phyloP scores from a whole-genome alignment of 2,797 vertebrate genomes.

The Ceyx erithaca region DNA sequence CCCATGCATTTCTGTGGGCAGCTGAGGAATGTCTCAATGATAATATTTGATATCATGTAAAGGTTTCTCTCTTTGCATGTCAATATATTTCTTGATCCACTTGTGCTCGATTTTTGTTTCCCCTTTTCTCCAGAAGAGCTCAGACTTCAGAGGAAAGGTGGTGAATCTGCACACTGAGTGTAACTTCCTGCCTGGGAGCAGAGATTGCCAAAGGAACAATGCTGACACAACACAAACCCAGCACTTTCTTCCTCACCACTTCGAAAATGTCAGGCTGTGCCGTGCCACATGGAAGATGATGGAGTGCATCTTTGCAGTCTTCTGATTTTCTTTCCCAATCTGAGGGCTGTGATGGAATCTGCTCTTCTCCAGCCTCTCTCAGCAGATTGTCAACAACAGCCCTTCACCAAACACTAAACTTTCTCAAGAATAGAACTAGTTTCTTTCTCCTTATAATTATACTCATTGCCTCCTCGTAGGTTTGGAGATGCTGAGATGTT shows the following conservation, averaged over 20 bases:
- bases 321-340: neutral
- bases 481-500: neutral
- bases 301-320: neutral
- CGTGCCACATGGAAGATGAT: neutral
- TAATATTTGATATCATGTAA: fast-evolving
- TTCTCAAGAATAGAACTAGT: neutral
- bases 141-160: slow-evolving; percentile 33
- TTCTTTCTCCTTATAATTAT: neutral
- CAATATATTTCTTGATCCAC: neutral
- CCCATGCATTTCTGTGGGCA: neutral
- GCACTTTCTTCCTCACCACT: neutral
- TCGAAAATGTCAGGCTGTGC: neutral
- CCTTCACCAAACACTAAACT: neutral
- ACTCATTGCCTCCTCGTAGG: fast-evolving
- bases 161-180: neutral
- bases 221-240: slow-evolving; percentile 32
- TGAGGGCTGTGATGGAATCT: neutral
- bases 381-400: neutral
- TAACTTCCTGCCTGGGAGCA: slow-evolving; percentile 43
- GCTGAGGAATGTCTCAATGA: neutral
- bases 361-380: neutral
- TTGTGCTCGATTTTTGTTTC: slow-evolving; percentile 1
- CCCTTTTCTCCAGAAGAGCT: slow-evolving; percentile 37
- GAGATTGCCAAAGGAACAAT: slow-evolving; percentile 41
- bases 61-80: neutral